Conservation (phyloP, 2,113 vertebrate genomes). For the Channa argus region DNA sequence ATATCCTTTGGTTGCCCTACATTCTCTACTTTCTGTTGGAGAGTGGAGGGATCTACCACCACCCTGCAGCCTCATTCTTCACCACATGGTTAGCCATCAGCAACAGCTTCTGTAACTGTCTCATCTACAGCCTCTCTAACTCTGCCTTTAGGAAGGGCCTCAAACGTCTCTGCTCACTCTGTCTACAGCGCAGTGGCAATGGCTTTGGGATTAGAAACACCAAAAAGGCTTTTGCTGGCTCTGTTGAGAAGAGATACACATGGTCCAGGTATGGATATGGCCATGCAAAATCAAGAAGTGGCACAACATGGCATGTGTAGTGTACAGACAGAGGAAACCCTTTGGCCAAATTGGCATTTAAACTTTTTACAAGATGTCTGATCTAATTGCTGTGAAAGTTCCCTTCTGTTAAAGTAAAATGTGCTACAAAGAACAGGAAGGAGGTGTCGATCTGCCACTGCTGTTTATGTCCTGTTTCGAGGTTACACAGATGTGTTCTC, state of each 20-base stretch:
- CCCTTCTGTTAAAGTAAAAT: conserved; percentile 35
- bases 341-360: conserved; percentile 30
- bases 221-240: conserved; percentile 84
- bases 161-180: conserved; percentile 94
- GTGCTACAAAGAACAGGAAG: conserved; percentile 27
- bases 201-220: conserved; percentile 77
- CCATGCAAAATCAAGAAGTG: conserved; percentile 47
- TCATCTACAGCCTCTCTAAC: conserved; percentile 99
- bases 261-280: conserved; percentile 53
- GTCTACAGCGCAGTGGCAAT: conserved; percentile 81
- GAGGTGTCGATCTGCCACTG: conserved; percentile 27
- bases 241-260: conserved; percentile 61
- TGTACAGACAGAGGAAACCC: neutral
- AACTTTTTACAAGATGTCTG: conserved; percentile 30
- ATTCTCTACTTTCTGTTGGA: conserved; percentile 98
- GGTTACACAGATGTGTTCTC: conserved; percentile 38
- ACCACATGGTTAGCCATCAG: conserved; percentile 99
- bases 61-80: conserved; percentile 90
- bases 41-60: conserved; percentile 91
- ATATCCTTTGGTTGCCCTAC: conserved; percentile 97
- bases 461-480: conserved; percentile 38
- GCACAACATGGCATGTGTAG: conserved; percentile 78
- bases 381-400: conserved; percentile 34
- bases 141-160: conserved; percentile 97
- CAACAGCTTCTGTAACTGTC: conserved; percentile 99